Conservation (phyloP, 2,888 invertebrate species). For the Cepaea hortensis region DNA sequence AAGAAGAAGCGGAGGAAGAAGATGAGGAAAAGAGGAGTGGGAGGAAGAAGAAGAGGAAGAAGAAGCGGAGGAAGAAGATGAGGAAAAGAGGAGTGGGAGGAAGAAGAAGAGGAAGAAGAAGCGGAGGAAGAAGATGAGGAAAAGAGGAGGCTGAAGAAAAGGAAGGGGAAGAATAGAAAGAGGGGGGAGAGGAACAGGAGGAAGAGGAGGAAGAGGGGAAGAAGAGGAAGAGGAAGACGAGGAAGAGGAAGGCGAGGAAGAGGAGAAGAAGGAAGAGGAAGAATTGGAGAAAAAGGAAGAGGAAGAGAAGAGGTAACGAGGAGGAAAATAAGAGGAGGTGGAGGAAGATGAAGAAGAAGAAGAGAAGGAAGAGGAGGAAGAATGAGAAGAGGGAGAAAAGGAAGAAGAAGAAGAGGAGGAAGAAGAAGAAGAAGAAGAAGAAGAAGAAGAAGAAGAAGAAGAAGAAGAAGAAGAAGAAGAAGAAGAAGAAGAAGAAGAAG, state of each 20-base stretch:
- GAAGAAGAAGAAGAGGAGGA: background rate
- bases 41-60: no score
- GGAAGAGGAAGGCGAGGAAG: no score
- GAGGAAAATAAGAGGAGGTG: background rate
- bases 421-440: background rate
- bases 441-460: background rate
- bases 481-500: slow-evolving; percentile 21
- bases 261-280: background rate
- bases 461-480: background rate
- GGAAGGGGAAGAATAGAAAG: background rate
- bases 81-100: background rate
- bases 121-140: background rate
- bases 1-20: background rate
- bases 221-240: no score
- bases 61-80: background rate
- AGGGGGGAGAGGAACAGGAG: no score
- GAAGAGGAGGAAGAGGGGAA: no score
- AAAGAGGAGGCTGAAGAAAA: background rate
- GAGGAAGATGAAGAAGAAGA: background rate
- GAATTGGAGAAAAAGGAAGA: slow-evolving; percentile 3
- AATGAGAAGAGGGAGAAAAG: no score
- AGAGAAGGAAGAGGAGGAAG: background rate
- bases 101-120: background rate
- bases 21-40: no score
- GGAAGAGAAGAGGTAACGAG: background rate